Base-by-base conservation (phyloP, 2,113 vertebrate species). In the Monopterus albus region DNA sequence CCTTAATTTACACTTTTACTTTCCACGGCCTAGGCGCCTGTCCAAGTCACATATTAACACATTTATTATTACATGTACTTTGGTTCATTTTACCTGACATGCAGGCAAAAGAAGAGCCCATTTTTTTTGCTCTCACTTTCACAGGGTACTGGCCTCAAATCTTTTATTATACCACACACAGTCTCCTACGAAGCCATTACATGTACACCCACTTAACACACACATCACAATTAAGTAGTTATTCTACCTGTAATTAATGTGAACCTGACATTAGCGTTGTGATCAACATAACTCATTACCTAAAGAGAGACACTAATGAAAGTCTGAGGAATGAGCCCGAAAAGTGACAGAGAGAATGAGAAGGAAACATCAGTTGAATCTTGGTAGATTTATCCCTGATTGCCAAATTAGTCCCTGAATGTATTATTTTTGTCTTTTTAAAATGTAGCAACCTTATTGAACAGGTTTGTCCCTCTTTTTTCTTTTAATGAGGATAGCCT, bases 171-270 rank as follows among this genome's bases (percentile, higher is more conserved):
- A 31, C 14, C 28, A 21, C 40, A 42, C 59, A 51, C 42, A 47
- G 9, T 15, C 40, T 38, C n/a, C 38, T 15, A 57, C 29, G 31
- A 35, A 69, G 47, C 50, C 33, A 39, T 36, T 21, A 53, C 56
- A 25, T n/a, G 2, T 11, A 62, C 67, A 69, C 56, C 17, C 40
- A 58, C 68, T 62, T 38, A 73, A 61, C 49, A 57, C 51, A 40
- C 72, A 68, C 43, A 75, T 60, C 40, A 63, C 43, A 64, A 39
- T 82, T 84, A 83, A 85, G 79, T 75, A 36, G 56, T 75, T 67
- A 73, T 71, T 78, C 28, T 63, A 83, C 83, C 71, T 85, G 78
- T 85, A 86, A 86, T 90, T 85, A 87, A 75, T 62, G 71, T 42
- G 56, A 79, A 73, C 56, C 74, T 50, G 18, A 63, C 66, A 61